A percentile compares a stretch with the other conserved stretches of the same genome.
phyloP scores from a whole-genome alignment of 2,113 vertebrate genomes.

The Pelodiscus sinensis region DNA sequence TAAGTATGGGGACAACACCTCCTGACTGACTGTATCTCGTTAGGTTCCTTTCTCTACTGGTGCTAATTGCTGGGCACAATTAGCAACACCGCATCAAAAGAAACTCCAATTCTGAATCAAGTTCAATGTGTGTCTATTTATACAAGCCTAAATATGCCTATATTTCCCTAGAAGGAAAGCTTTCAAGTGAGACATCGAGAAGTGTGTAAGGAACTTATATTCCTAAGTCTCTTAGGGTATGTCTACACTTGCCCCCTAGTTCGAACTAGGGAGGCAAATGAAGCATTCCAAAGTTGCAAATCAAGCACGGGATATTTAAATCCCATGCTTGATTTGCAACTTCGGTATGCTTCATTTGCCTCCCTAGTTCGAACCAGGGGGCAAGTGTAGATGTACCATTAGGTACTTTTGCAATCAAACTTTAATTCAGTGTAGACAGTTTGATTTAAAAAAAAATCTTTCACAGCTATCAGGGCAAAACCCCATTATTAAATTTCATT shows the following conservation, averaged over 20 bases:
- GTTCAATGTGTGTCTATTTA: background rate
- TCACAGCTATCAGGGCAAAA: background rate
- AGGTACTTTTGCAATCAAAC: background rate
- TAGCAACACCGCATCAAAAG: background rate
- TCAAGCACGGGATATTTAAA: too few relatives aligned
- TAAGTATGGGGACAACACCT: background rate
- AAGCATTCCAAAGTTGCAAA: too few relatives aligned
- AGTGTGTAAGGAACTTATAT: background rate
- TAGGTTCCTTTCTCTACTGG: background rate
- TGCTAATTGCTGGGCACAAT: background rate
- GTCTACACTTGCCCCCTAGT: too few relatives aligned
- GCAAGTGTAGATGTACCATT: too few relatives aligned
- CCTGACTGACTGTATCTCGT: background rate
- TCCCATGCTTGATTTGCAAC: too few relatives aligned
- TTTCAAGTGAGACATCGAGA: background rate
- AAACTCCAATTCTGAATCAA: rapidly evolving
- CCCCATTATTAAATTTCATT: background rate
- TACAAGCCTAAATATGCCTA: rapidly evolving
- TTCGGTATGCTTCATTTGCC: too few relatives aligned
- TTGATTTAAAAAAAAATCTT: background rate
- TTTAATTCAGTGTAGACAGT: background rate
- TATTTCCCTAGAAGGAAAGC: background rate
- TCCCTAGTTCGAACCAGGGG: too few relatives aligned
- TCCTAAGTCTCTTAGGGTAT: background rate
- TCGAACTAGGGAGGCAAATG: too few relatives aligned